Percentiles rank a stretch among this genome's conserved stretches.
Evolutionary conservation across 2,113 vertebrate genomes (phyloP).

Genomic region (Alouatta palliata): DNA sequence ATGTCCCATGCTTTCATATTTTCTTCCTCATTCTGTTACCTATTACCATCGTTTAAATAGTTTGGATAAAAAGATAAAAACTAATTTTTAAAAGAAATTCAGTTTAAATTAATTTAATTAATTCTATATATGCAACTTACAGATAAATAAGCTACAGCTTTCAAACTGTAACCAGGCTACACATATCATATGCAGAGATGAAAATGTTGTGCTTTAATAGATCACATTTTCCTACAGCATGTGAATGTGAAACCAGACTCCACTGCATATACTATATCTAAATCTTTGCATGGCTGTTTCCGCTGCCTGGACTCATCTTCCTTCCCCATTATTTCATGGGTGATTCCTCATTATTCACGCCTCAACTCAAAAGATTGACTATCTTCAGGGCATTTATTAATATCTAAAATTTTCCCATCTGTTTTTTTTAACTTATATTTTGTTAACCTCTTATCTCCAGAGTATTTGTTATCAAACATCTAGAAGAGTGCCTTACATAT

Average conservation of each 20-base stretch:
- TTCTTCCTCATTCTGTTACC: not conserved
- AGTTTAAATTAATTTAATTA: not conserved
- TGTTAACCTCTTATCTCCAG: not conserved
- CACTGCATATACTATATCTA: fast-evolving
- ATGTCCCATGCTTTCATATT: not conserved
- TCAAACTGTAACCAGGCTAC: not conserved
- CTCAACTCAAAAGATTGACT: not conserved
- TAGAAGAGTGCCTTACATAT: not conserved
- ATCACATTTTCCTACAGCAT: not conserved
- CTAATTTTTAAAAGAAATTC: not conserved
- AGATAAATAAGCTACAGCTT: not conserved
- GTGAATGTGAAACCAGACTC: not conserved
- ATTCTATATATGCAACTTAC: not conserved
- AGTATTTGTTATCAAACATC: not conserved
- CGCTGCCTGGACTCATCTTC: fast-evolving
- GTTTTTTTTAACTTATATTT: not conserved
- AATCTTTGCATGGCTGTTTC: not conserved
- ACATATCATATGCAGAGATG: not conserved
- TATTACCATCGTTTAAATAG: not conserved
- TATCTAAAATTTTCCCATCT: not conserved
- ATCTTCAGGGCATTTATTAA: not conserved
- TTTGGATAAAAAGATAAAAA: not conserved
- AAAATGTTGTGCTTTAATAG: not conserved
- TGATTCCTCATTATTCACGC: not conserved
- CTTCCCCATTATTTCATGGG: too few species aligned